Conservation (phyloP, 92 coral and sea anemone species). For the Epizoanthus illoricatus region DNA sequence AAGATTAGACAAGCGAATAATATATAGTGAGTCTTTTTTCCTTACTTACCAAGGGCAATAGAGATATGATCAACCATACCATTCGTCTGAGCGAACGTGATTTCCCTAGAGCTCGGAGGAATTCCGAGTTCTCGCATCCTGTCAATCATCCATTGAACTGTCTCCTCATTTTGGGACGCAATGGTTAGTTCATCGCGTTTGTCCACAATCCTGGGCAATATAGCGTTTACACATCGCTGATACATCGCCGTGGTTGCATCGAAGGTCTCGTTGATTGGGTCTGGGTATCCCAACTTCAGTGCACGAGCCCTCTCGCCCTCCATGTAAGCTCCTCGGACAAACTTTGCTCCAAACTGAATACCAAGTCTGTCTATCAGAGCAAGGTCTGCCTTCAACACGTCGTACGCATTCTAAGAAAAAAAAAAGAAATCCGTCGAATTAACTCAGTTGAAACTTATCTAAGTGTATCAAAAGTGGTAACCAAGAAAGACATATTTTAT, state of each 20-base stretch:
- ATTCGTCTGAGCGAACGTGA: conserved; percentile 46
- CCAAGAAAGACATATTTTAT: no score
- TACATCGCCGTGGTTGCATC: conserved; percentile 20
- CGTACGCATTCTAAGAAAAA: not conserved
- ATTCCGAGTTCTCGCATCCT: conserved; percentile 15
- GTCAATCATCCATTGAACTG: conserved; percentile 11
- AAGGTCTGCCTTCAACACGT: conserved; percentile 25
- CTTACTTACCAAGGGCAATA: conserved; percentile 72
- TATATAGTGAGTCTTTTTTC: no score
- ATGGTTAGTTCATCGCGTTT: not conserved
- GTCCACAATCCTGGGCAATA: not conserved
- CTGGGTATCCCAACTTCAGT: conserved; percentile 16
- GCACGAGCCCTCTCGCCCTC: conserved; percentile 33
- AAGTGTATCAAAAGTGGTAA: no score
- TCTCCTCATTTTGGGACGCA: conserved; percentile 18
- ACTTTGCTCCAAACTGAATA: conserved; percentile 33
- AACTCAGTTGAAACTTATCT: no score
- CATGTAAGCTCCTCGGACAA: conserved; percentile 39
- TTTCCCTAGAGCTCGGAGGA: not conserved
- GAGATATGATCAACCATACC: conserved; percentile 60
- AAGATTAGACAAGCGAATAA: no score
- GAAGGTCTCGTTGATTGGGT: conserved; percentile 22
- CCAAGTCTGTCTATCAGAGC: conserved; percentile 26
- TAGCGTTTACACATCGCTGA: conserved; percentile 9
- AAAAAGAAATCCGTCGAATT: no score